These are phyloP conservation scores for Brachynemurus nebulosus DNA, from an alignment of 2,888 invertebrate species.

Conservation along the genomic window DNA sequence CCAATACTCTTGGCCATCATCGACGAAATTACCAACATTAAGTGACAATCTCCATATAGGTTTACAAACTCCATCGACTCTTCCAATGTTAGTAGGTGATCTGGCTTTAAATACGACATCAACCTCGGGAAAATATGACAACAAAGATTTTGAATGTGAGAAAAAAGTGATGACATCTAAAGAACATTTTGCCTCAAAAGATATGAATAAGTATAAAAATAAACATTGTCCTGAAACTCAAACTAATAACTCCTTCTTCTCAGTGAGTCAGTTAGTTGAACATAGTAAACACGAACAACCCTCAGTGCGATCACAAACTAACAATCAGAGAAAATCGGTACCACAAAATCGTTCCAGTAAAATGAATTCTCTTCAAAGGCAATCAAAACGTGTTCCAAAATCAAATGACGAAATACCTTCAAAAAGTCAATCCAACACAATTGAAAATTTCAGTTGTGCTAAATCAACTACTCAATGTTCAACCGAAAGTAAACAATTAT, in stretches of 20 bases:
- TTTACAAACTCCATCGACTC: slow-evolving; percentile 35
- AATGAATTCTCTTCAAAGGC: not conserved
- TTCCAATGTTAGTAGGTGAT: slow-evolving; percentile 47
- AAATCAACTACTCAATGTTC: too few species aligned
- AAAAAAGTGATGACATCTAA: not conserved
- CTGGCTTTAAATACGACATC: slow-evolving; percentile 33
- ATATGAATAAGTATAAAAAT: not conserved
- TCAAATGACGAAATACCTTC: not conserved
- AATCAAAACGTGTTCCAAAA: not conserved
- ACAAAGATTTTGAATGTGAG: slow-evolving; percentile 3
- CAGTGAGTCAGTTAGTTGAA: slow-evolving; percentile 49
- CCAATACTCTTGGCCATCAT: slow-evolving; percentile 36
- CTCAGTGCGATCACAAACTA: too few species aligned
- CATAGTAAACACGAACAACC: slow-evolving; percentile 31
- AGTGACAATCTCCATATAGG: slow-evolving; percentile 30
- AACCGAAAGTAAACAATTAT: too few species aligned
- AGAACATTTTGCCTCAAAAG: not conserved
- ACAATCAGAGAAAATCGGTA: too few species aligned
- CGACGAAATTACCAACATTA: slow-evolving; percentile 34
- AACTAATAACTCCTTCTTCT: slow-evolving; percentile 34
- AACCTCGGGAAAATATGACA: slow-evolving; percentile 20
- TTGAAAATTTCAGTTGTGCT: not conserved
- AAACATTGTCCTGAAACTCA: not conserved
- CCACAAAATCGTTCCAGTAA: not conserved
- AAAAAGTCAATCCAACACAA: not conserved